These are phyloP conservation scores for Coptotermes formosanus DNA, from an alignment of 1,140 invertebrate genomes.

Conservation along the genomic window DNA sequence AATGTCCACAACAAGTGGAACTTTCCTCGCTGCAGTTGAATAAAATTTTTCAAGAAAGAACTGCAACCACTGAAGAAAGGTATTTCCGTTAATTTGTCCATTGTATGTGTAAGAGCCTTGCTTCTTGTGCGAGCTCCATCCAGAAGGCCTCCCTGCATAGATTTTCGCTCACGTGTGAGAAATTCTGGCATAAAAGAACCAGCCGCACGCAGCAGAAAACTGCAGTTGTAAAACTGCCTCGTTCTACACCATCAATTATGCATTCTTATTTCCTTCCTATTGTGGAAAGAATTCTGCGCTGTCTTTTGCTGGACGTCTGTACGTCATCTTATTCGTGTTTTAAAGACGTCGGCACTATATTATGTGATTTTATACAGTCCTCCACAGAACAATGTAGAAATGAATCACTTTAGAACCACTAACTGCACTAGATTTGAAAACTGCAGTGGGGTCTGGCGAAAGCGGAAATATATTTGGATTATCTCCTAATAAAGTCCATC, in stretches of 20 bases:
- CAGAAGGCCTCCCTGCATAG: slow-evolving; percentile 36
- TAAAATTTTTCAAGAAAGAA: slow-evolving; percentile 38
- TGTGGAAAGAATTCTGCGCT: slow-evolving; percentile 42
- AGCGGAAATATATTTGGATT: slow-evolving; percentile 41
- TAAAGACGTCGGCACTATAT: slow-evolving; percentile 38
- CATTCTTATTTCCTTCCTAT: slow-evolving; percentile 42
- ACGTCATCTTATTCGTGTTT: slow-evolving; percentile 46
- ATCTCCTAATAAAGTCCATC: slow-evolving; percentile 38
- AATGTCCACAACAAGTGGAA: slow-evolving; percentile 41
- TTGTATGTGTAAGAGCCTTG: slow-evolving; percentile 36
- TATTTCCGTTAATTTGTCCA: slow-evolving; percentile 39
- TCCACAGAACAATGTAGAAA: slow-evolving; percentile 40
- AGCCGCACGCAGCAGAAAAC: too few species aligned
- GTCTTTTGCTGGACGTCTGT: slow-evolving; percentile 42
- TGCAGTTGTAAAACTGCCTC: too few species aligned
- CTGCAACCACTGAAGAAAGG: slow-evolving; percentile 36
- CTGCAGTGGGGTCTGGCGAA: slow-evolving; percentile 42
- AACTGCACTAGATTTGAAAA: slow-evolving; percentile 40
- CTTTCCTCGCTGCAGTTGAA: slow-evolving; percentile 38
- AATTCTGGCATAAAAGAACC: too few species aligned
- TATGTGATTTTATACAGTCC: too few species aligned
- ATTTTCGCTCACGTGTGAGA: too few species aligned
- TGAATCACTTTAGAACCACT: slow-evolving; percentile 41
- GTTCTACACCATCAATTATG: slow-evolving; percentile 37
- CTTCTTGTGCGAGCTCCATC: slow-evolving; percentile 38